Percentiles rank a stretch among this genome's conserved stretches.
Evolutionary conservation across 2,113 vertebrate genomes (phyloP).

Genomic region (Sapayoa aenigma): DNA sequence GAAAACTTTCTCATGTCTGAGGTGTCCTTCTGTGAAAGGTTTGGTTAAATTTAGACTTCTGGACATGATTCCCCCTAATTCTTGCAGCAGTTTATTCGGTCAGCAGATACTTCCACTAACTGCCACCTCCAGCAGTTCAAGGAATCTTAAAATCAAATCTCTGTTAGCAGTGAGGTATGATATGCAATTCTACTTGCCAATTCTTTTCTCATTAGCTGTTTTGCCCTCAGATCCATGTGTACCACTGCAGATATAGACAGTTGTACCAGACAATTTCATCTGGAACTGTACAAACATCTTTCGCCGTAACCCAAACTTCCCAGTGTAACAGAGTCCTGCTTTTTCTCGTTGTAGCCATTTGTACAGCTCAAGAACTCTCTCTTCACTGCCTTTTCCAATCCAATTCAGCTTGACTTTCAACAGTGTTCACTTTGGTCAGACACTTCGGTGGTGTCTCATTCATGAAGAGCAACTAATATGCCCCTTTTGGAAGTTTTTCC

Average conservation of each 20-base stretch:
- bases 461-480: background rate
- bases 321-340: background rate
- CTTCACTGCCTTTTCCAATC: background rate
- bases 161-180: background rate
- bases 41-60: background rate
- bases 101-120: background rate
- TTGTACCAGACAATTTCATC: background rate
- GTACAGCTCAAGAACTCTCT: background rate
- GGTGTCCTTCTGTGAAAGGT: background rate
- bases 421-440: background rate
- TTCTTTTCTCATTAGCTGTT: background rate
- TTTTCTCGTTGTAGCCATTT: background rate
- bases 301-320: background rate
- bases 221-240: background rate
- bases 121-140: background rate
- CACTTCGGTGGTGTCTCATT: background rate
- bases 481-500: background rate
- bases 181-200: background rate
- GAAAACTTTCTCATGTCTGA: background rate
- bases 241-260: background rate
- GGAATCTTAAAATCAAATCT: background rate
- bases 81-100: background rate
- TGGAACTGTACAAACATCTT: background rate
- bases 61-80: background rate
- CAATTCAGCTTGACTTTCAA: background rate